Evolutionary conservation across 1,140 invertebrate genomes (phyloP).

Genomic region (Diachasmimorpha longicaudata): DNA sequence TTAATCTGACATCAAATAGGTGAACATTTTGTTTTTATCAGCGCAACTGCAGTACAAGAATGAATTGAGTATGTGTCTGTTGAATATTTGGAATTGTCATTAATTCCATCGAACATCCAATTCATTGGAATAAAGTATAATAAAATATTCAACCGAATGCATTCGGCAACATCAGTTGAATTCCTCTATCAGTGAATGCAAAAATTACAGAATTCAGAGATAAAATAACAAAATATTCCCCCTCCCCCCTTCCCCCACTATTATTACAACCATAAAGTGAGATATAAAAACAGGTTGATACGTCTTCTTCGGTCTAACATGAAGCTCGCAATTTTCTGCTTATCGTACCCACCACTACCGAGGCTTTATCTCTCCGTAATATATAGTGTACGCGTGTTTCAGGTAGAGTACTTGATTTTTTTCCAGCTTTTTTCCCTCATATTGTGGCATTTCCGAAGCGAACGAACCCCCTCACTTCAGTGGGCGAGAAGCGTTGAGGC

Average conservation of each 20-base stretch:
- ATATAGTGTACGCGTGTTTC: constrained; percentile 14
- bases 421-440: not conserved
- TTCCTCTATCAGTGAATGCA: no score
- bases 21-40: no score
- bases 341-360: constrained; percentile 17
- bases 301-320: constrained; percentile 3
- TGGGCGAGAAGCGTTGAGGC: not conserved
- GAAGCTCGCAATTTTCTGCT: constrained; percentile 29
- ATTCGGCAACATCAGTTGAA: no score
- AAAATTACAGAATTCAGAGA: not conserved
- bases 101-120: no score
- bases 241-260: not conserved
- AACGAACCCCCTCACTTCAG: constrained; percentile 2
- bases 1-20: no score
- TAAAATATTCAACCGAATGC: no score
- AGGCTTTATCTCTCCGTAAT: constrained; percentile 27
- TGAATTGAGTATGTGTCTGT: no score
- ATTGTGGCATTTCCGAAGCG: not conserved
- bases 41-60: no score
- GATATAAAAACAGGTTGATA: constrained; percentile 1
- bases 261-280: not conserved
- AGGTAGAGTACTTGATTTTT: constrained; percentile 15
- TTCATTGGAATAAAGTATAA: no score
- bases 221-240: not conserved
- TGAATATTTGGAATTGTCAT: no score